These are phyloP conservation scores for Aproaerema taeniolella DNA, from an alignment of 2,888 invertebrate species.

Conservation along the genomic window DNA sequence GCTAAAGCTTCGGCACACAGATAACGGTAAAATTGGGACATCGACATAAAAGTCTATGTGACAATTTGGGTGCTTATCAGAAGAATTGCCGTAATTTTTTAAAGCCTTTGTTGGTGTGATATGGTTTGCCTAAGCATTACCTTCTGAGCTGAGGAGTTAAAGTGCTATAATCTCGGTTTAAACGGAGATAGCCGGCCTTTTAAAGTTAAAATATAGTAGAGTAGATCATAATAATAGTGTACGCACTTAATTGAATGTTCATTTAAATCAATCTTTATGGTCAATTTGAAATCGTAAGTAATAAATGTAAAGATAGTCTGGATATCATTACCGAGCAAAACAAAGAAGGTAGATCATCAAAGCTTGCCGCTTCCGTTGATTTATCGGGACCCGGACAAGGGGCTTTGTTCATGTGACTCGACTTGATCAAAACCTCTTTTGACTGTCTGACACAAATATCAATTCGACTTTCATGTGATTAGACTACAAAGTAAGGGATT, in stretches of 20 bases:
- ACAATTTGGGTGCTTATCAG: constrained; percentile 28
- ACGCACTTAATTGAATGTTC: not conserved
- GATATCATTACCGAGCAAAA: constrained; percentile 37
- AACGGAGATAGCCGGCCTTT: too few species aligned
- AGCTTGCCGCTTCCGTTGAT: constrained; percentile 55
- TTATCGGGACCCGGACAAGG: constrained; percentile 46
- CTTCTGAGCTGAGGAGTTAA: too few species aligned
- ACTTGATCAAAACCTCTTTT: constrained; percentile 41
- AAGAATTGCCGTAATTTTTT: constrained; percentile 19
- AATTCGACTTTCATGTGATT: constrained; percentile 28
- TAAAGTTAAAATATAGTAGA: too few species aligned
- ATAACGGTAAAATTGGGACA: constrained; percentile 47
- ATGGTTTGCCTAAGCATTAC: too few species aligned
- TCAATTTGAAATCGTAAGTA: constrained; percentile 8
- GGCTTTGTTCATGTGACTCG: constrained; percentile 41
- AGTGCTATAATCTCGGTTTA: too few species aligned
- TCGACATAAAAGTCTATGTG: constrained; percentile 23
- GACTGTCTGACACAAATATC: constrained; percentile 28
- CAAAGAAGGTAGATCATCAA: constrained; percentile 53
- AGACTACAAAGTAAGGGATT: constrained; percentile 2
- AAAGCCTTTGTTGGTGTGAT: constrained; percentile 2
- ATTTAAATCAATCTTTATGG: not conserved
- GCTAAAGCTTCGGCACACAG: constrained; percentile 30
- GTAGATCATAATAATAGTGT: too few species aligned
- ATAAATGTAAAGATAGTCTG: constrained; percentile 19